Base-by-base conservation (phyloP, 1,140 invertebrate species). In the Antheraea pernyi region DNA sequence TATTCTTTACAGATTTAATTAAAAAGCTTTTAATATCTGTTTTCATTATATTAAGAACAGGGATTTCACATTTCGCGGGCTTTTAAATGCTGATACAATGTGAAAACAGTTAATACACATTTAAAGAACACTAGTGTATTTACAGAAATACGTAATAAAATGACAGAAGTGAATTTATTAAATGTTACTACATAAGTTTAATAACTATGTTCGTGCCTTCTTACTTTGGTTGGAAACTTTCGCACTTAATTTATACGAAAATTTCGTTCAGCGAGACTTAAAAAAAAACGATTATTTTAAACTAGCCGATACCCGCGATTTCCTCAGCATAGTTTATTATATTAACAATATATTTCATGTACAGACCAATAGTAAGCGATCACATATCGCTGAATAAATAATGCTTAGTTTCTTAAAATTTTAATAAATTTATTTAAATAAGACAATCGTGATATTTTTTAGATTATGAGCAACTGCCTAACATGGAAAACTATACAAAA, bases 231-330 rank as follows among this genome's bases (percentile, higher is more conserved):
- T 70, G 69, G 72, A 66, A 80, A 71, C 73, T 77, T 79, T 11
- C 70, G 68, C 74, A 74, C 68, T 77, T 80, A 74, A 82, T 80
- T 82, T 82, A 82, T 79, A 82, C 80, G 78, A 82, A 82, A 80
- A 82, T 82, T 80, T 76, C 72, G 74, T 76, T 74, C 36, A 42
- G 58, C 65, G 63, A 64, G 59, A 75, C 62, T 79, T 75, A 65
- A 75, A 42, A 42, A 70, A 62, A 73, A 62, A 67, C 75, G 59
- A 76, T 68, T 67, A 73, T 69, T 71, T 62, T 19, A 62, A 67
- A 71, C n/a, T 39, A 61, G 11, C 39, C 7, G 7, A 42, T 53
- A 16, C 11, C 4, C 22, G 39, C 39, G 39, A 42, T 0, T 10
- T 42, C 39, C 3, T 42, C 11, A 3, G 7, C 39, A 42, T 42